phyloP scores from a whole-genome alignment of 2,797 vertebrate genomes.

The Tympanoctomys barrerae region DNA sequence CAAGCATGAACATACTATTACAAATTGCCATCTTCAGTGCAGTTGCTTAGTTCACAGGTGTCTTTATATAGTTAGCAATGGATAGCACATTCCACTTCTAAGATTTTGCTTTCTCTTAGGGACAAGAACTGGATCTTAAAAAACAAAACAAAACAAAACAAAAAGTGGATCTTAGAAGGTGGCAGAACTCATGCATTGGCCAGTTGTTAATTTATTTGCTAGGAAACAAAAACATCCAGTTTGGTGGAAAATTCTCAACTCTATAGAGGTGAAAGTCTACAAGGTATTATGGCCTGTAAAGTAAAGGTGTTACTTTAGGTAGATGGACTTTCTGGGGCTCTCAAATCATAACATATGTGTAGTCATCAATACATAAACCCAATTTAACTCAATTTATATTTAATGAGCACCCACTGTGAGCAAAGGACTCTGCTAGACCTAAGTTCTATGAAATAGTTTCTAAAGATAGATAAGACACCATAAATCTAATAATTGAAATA shows the following conservation, averaged over 20 bases:
- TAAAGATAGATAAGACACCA: constrained; percentile 34
- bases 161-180: background rate
- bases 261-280: constrained; percentile 18
- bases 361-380: background rate
- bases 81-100: background rate
- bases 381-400: constrained; percentile 46
- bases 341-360: constrained; percentile 6
- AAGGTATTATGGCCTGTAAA: constrained; percentile 40
- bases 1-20: too few species aligned
- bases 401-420: constrained; percentile 23
- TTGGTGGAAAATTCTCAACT: constrained; percentile 45
- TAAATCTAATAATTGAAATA: constrained; percentile 40
- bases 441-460: constrained; percentile 29
- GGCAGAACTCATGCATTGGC: background rate
- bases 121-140: background rate
- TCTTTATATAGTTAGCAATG: too few species aligned
- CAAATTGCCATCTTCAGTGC: too few species aligned
- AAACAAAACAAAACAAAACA: background rate
- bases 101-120: constrained; percentile 24
- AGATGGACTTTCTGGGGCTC: constrained; percentile 26
- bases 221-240: background rate
- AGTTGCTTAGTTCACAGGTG: too few species aligned
- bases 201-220: background rate
- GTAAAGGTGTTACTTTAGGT: background rate
- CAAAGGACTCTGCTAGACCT: constrained; percentile 24